These are phyloP conservation scores for Cerceris rybyensis DNA, from an alignment of 2,888 invertebrate genomes.

Conservation along the genomic window DNA sequence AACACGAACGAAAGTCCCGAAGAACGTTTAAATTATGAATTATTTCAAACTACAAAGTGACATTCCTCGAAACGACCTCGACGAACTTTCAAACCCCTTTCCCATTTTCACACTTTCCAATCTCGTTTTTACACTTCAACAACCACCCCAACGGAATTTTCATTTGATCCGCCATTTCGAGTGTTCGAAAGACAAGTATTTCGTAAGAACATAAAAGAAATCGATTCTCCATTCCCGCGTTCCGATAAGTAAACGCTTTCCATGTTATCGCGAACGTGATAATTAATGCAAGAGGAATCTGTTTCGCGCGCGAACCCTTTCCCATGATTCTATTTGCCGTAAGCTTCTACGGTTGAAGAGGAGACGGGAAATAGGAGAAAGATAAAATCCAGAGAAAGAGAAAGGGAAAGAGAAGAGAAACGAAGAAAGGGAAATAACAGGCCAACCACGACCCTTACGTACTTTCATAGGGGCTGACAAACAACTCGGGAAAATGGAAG, in stretches of 20 bases:
- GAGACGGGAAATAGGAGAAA: background rate
- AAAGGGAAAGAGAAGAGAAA: conserved; percentile 2
- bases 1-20: too few species aligned
- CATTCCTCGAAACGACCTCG: too few species aligned
- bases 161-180: too few species aligned
- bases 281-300: conserved; percentile 31
- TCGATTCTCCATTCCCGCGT: conserved; percentile 28
- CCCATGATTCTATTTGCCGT: conserved; percentile 18
- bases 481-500: conserved; percentile 37
- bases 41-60: too few species aligned
- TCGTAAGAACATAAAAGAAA: conserved; percentile 7
- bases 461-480: conserved; percentile 22
- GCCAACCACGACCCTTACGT: conserved; percentile 10
- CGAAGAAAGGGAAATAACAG: conserved; percentile 7
- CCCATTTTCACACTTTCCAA: too few species aligned
- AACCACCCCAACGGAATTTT: too few species aligned
- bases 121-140: too few species aligned
- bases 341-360: background rate
- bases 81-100: too few species aligned
- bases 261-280: conserved; percentile 9
- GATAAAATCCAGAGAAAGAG: conserved; percentile 13
- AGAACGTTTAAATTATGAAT: too few species aligned
- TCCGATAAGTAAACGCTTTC: conserved; percentile 32
- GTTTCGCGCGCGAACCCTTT: conserved; percentile 5
- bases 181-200: background rate